Evolutionary conservation across 2,888 invertebrate species (phyloP).

Genomic region (Dione juno): DNA sequence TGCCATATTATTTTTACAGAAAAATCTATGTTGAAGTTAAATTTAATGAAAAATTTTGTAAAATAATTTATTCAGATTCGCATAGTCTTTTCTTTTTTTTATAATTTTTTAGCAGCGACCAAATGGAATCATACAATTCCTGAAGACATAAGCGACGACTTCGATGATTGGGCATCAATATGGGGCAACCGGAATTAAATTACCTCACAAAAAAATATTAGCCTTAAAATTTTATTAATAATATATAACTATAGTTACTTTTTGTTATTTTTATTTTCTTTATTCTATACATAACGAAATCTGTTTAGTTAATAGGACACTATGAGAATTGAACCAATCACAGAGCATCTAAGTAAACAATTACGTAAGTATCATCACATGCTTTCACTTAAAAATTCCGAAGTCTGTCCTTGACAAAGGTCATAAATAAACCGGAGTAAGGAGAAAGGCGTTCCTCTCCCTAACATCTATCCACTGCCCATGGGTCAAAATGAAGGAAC

Average conservation of each 20-base stretch:
- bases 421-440: conserved; percentile 29
- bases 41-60: too few species aligned
- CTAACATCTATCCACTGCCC: conserved; percentile 13
- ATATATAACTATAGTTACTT: neutral
- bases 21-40: too few species aligned
- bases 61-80: too few species aligned
- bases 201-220: neutral
- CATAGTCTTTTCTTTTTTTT: neutral
- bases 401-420: conserved; percentile 46
- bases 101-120: neutral
- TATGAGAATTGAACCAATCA: neutral
- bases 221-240: neutral
- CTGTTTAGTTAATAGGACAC: neutral
- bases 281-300: neutral
- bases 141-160: neutral
- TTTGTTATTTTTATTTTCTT: neutral
- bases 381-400: conserved; percentile 25
- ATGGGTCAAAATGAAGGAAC: neutral
- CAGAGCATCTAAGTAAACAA: neutral
- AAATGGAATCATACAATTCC: neutral
- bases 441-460: conserved; percentile 60
- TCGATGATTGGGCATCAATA: neutral
- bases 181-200: neutral
- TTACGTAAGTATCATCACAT: conserved; percentile 10
- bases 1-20: neutral